A percentile compares a stretch with the other conserved stretches of the same genome.
These are phyloP conservation scores for Cyanoramphus novaezelandiae DNA, from an alignment of 2,113 vertebrate species.

Conservation along the genomic window DNA sequence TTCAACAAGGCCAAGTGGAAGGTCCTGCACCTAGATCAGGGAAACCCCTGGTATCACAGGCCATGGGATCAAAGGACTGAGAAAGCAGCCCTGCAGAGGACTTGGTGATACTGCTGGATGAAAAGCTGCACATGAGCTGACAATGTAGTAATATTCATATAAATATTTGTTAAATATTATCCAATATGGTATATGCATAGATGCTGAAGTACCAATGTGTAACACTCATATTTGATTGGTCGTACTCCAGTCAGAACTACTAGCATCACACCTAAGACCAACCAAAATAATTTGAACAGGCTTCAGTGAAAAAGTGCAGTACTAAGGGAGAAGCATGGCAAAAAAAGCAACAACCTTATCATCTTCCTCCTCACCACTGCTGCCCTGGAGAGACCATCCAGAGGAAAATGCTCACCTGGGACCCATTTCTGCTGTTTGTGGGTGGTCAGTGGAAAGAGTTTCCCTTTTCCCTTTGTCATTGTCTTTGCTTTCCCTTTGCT, in stretches of 20 bases:
- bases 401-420: background rate
- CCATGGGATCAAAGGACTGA: background rate
- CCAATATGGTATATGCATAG: background rate
- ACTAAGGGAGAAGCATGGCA: fast-evolving
- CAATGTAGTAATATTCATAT: background rate
- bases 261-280: background rate
- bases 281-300: background rate
- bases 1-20: background rate
- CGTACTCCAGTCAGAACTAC: background rate
- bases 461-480: background rate
- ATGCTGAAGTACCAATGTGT: background rate
- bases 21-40: background rate
- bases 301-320: background rate
- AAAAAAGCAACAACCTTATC: background rate
- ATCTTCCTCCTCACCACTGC: background rate
- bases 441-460: background rate
- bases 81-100: background rate
- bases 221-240: background rate
- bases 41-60: background rate
- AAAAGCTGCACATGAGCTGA: background rate
- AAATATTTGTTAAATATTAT: background rate
- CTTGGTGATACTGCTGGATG: background rate
- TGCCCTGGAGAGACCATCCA: fast-evolving
- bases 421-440: background rate
- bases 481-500: background rate